phyloP scores from a whole-genome alignment of 2,797 vertebrate species.

The Allobates femoralis region DNA sequence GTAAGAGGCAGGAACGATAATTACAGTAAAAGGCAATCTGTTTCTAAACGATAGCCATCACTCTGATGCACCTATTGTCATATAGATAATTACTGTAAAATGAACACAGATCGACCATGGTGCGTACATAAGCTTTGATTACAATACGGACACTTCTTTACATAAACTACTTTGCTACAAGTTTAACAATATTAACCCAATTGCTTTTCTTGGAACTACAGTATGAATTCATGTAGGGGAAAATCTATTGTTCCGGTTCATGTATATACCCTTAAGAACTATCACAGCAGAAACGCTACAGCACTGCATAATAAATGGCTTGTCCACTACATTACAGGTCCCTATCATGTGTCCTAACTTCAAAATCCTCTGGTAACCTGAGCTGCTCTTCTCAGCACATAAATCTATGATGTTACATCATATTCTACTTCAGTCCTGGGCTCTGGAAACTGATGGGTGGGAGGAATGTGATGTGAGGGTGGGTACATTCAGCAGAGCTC shows the following conservation, averaged over 20 bases:
- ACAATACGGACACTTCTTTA: not conserved
- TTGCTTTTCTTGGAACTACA: not conserved
- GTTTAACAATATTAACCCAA: not conserved
- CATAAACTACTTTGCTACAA: not conserved
- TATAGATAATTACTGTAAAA: constrained; percentile 21
- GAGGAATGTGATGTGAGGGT: too few relatives aligned
- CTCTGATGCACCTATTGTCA: constrained; percentile 27
- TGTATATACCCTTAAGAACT: not conserved
- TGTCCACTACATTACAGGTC: too few relatives aligned
- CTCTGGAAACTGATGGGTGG: too few relatives aligned
- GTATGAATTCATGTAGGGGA: not conserved
- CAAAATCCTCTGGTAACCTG: too few relatives aligned
- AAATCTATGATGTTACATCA: too few relatives aligned
- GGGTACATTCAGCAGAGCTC: too few relatives aligned
- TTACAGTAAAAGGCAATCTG: constrained; percentile 20
- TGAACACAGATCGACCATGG: not conserved
- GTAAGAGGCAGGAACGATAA: constrained; percentile 11
- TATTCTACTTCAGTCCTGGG: too few relatives aligned
- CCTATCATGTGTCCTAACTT: too few relatives aligned
- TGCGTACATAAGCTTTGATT: not conserved
- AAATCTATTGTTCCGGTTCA: not conserved
- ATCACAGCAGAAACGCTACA: too few relatives aligned
- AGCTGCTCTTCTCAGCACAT: too few relatives aligned
- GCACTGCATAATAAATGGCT: too few relatives aligned
- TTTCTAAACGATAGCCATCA: constrained; percentile 28